Base-by-base conservation (phyloP, 2,888 invertebrate genomes). In the Heliconius charithonia region DNA sequence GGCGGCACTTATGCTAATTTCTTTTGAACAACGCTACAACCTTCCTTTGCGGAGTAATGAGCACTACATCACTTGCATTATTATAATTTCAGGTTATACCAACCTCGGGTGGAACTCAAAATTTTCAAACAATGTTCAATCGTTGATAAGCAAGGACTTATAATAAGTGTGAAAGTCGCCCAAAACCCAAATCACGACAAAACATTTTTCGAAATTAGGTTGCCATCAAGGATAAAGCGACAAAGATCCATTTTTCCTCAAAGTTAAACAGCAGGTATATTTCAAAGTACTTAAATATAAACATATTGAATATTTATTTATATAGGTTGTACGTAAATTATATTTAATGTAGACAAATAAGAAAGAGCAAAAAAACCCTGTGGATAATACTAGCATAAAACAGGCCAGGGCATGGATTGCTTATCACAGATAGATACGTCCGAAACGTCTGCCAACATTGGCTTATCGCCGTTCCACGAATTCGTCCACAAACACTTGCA, bases 1-100 rank as follows among this genome's bases (percentile, higher is more conserved):
- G 91, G 89, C 91, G 90, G 91, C 89, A 89, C 89, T 92, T 94
- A 94, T 94, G 94, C 90, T 91, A 93, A 95, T 94, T 91, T 91
- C 92, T 92, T 92, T 93, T 90, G 90, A 93, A 88, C 89, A 86
- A 87, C 88, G 87, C 87, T 86, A 85, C 87, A 87, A 86, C 87
- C 90, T 91, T 88, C 90, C 88, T 88, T 90, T 88, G 86, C 87
- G 84, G 88, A 87, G 83, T 84, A 87, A 88, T 88, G 88, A 89
- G 88, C 87, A 87, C 83, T 89, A 91, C 90, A 91, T 90, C 90
- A 87, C 89, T 86, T 86, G 88, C 86, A 86, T 89, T 90, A 87
- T 90, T 89, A 81, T 80, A 81, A 51, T 71, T 75, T 80, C 69
- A 83, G 80, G 81, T 76, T 77, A 82, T 75, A 63, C 77, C 72